phyloP scores from a whole-genome alignment of 2,888 invertebrate genomes.

The Trichogramma dendrolimi region DNA sequence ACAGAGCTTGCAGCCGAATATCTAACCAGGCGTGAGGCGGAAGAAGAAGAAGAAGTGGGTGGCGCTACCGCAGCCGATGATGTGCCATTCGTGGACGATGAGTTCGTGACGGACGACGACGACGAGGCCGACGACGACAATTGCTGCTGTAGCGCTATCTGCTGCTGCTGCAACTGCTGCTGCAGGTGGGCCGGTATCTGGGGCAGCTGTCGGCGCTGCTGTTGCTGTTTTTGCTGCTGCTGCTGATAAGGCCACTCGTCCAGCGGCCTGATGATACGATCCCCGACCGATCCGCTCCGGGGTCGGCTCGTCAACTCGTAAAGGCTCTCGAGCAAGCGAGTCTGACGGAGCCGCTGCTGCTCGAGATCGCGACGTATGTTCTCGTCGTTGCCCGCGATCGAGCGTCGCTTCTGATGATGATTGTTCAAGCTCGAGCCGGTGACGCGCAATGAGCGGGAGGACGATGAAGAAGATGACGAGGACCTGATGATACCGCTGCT shows the following conservation, averaged over 20 bases:
- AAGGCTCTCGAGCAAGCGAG: constrained; percentile 25
- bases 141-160: constrained; percentile 23
- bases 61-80: constrained; percentile 41
- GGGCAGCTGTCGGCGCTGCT: constrained; percentile 1
- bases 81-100: constrained; percentile 45
- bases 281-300: constrained; percentile 22
- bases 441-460: neutral
- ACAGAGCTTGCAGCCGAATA: constrained; percentile 22
- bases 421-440: neutral
- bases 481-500: constrained; percentile 33
- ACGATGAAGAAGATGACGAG: constrained; percentile 4
- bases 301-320: constrained; percentile 21
- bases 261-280: constrained; percentile 21
- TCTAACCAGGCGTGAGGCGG: constrained; percentile 30
- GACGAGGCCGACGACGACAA: constrained; percentile 44
- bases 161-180: constrained; percentile 12
- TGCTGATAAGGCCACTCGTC: constrained; percentile 1
- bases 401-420: too few species aligned
- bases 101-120: constrained; percentile 39
- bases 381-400: constrained; percentile 6
- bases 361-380: constrained; percentile 24
- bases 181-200: constrained; percentile 7
- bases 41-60: constrained; percentile 40
- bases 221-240: neutral
- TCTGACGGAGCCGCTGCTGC: constrained; percentile 22